A percentile compares a stretch with the other conserved stretches of the same genome.
Evolutionary conservation across 2,113 vertebrate species (phyloP).

Genomic region (Herpailurus yagouaroundi): DNA sequence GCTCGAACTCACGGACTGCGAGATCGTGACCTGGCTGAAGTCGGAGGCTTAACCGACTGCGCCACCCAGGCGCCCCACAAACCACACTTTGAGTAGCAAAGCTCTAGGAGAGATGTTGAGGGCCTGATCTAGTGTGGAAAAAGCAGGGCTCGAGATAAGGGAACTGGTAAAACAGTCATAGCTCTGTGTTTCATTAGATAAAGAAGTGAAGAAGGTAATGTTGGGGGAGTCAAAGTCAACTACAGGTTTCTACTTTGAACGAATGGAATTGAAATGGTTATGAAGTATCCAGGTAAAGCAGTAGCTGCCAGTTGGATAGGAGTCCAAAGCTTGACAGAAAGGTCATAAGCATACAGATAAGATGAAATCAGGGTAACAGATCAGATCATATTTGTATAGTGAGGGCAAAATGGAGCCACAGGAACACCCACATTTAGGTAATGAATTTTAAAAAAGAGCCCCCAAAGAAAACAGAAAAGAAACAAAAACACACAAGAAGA

Average conservation of each 20-base stretch:
- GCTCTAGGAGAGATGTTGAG: constrained; percentile 29
- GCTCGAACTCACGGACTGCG: too few relatives aligned
- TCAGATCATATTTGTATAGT: constrained; percentile 35
- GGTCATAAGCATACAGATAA: constrained; percentile 1
- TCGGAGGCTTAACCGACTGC: too few relatives aligned
- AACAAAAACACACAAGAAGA: constrained; percentile 32
- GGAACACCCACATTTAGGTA: not conserved
- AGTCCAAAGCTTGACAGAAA: constrained; percentile 32
- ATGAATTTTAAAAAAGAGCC: not conserved
- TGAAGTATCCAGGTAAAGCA: constrained; percentile 46
- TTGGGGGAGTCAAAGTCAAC: not conserved
- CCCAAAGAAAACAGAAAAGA: constrained; percentile 5
- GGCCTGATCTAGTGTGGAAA: not conserved
- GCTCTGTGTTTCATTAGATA: constrained; percentile 13
- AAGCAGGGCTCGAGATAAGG: not conserved
- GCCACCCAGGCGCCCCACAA: not conserved
- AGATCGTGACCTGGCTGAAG: too few relatives aligned
- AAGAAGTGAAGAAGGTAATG: constrained; percentile 2
- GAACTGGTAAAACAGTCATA: not conserved
- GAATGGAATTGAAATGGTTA: constrained; percentile 29
- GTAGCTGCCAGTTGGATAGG: not conserved
- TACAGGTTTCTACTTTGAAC: constrained; percentile 27
- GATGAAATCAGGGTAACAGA: constrained; percentile 33
- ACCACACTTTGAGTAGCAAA: constrained; percentile 37
- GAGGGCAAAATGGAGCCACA: constrained; percentile 48